phyloP scores from a whole-genome alignment of 2,797 vertebrate genomes.

The Halcyon chelicuti region DNA sequence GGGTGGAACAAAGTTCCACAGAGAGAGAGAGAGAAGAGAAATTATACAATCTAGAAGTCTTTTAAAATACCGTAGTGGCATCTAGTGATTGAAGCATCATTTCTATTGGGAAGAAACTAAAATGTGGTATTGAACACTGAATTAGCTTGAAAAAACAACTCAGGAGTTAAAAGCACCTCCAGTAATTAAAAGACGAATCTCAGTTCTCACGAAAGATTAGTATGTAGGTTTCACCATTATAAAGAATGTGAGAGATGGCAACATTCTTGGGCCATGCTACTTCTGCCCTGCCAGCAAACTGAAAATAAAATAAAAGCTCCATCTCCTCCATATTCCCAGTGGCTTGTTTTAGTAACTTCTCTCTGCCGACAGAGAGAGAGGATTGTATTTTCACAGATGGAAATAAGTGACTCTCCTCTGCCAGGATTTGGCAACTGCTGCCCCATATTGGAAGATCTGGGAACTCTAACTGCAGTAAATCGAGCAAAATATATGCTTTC shows the following conservation, averaged over 20 bases:
- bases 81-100: slow-evolving; percentile 47
- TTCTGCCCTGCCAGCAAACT: slow-evolving; percentile 11
- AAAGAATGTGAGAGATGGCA: slow-evolving; percentile 47
- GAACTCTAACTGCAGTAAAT: slow-evolving; percentile 48
- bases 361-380: neutral
- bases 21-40: neutral
- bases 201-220: slow-evolving; percentile 15
- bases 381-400: slow-evolving; percentile 38
- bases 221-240: slow-evolving; percentile 16
- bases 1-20: slow-evolving; percentile 12
- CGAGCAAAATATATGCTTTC: neutral
- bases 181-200: slow-evolving; percentile 52
- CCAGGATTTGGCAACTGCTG: slow-evolving; percentile 69
- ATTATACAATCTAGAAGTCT: slow-evolving; percentile 38
- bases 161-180: slow-evolving; percentile 32
- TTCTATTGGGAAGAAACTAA: slow-evolving; percentile 41
- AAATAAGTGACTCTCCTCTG: slow-evolving; percentile 38
- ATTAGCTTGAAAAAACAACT: slow-evolving; percentile 41
- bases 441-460: slow-evolving; percentile 65
- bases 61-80: slow-evolving; percentile 44
- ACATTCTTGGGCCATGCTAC: neutral
- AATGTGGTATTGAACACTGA: neutral
- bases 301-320: neutral
- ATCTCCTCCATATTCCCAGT: neutral
- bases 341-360: slow-evolving; percentile 46